phyloP scores from a whole-genome alignment of 1,140 invertebrate species.

The Arctopsyche grandis region DNA sequence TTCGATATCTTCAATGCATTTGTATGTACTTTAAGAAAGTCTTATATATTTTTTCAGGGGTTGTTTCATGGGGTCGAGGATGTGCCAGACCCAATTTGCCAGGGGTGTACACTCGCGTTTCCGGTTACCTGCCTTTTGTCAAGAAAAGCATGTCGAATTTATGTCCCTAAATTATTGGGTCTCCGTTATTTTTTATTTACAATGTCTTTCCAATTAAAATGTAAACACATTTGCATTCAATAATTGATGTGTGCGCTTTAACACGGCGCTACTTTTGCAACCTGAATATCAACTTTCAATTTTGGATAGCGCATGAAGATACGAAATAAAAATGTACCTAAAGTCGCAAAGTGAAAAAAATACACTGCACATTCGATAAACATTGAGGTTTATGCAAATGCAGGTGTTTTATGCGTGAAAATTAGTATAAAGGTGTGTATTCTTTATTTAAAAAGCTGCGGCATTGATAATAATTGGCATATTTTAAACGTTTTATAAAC shows the following conservation, averaged over 20 bases:
- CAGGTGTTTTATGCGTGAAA: no score
- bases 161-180: conserved; percentile 23
- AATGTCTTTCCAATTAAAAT: neutral
- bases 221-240: neutral
- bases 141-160: conserved; percentile 31
- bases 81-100: conserved; percentile 74
- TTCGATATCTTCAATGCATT: no score
- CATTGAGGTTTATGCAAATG: no score
- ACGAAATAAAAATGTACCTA: neutral
- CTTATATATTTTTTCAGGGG: conserved; percentile 57
- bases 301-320: neutral
- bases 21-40: neutral
- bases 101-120: conserved; percentile 77
- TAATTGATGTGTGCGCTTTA: neutral
- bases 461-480: neutral
- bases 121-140: conserved; percentile 63
- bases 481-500: conserved; percentile 12
- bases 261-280: neutral
- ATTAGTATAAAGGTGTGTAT: no score
- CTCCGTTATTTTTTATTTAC: neutral
- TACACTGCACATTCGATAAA: no score
- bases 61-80: conserved; percentile 76
- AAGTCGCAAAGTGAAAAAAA: neutral
- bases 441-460: no score
- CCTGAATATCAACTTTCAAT: conserved; percentile 19